Evolutionary conservation across 2,113 vertebrate genomes (phyloP), one percentile per base, ranked within the genome.

Genomic region (Mesembrinibis cayennensis): DNA sequence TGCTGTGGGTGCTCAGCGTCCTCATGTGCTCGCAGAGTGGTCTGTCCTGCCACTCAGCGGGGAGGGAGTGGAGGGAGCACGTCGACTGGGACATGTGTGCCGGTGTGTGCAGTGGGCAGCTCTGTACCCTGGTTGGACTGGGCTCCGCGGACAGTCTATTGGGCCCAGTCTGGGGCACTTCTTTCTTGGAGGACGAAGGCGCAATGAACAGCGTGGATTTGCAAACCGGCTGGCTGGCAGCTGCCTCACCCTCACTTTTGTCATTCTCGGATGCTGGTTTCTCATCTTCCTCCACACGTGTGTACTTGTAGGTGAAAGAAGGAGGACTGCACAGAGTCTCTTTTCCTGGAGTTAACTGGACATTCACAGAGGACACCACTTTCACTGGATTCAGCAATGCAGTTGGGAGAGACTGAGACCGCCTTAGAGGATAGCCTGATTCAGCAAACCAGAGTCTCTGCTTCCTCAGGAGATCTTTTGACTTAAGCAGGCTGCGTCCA

Each of bases 311-410:
- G 56, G 98, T 98, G 97, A 99, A 99, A 38, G 97, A 98, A 21
- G 99, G 99, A 27, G 98, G 98, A 45, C 98, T 98, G 88, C 98
- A 99, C 38, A 98, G 96, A 1, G 97, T 97, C 76, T 99, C 98
- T 49, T 98, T 99, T 26, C 98, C 98, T 21, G 98, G 98, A 58
- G 98, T 98, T 27, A 99, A 95, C 69, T 98, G 98, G 69, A 99
- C 99, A 36, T 98, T 99, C 82, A 99, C 97, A 13, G 99, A 99
- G 47, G 99, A 99, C 67, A 99, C 99, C 6, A 99, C 98, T 78
- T 97, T 98, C 21, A 99, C 97, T 6, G 99, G 99, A 63, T 93
- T 99, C 58, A 99, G 83, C 47, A 99, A 84, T 1, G 99, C 98
- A 65, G 98, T 96, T 16, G 99, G 99, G 67, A 99, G 97, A n/a